phyloP scores from a whole-genome alignment of 2,888 invertebrate genomes.

The Iphiclides podalirius region DNA sequence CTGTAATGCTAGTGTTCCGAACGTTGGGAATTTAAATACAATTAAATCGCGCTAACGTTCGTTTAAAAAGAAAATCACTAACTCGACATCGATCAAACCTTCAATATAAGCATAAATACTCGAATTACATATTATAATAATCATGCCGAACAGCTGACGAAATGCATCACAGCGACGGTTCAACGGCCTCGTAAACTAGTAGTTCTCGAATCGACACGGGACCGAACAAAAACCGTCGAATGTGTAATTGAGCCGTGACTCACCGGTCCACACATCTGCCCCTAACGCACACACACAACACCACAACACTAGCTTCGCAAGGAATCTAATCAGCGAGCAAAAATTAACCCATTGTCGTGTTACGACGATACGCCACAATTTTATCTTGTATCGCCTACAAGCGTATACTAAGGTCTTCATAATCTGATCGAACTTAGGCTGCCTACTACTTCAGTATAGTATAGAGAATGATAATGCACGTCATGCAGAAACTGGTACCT shows the following conservation, averaged over 20 bases:
- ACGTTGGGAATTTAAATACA: too few relatives aligned
- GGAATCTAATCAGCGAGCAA: not conserved
- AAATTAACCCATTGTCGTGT: not conserved
- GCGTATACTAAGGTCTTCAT: not conserved
- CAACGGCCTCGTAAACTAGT: constrained; percentile 44
- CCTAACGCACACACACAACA: too few relatives aligned
- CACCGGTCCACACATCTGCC: constrained; percentile 70
- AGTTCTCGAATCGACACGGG: constrained; percentile 50
- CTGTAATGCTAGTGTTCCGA: too few relatives aligned
- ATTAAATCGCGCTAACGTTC: too few relatives aligned
- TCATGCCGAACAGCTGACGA: too few relatives aligned
- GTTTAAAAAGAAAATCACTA: too few relatives aligned
- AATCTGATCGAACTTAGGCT: not conserved
- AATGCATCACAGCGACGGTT: constrained; percentile 34
- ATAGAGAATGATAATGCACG: not conserved
- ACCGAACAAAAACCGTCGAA: constrained; percentile 71
- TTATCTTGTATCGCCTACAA: not conserved
- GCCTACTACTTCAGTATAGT: not conserved
- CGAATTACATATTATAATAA: too few relatives aligned
- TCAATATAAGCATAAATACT: too few relatives aligned
- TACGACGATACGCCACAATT: not conserved
- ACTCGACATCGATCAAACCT: too few relatives aligned
- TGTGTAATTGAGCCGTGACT: constrained; percentile 78
- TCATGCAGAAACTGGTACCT: not conserved
- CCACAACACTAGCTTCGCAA: constrained; percentile 35